Base-by-base conservation (phyloP, 2,888 invertebrate genomes). In the Sarcophaga rosellei region DNA sequence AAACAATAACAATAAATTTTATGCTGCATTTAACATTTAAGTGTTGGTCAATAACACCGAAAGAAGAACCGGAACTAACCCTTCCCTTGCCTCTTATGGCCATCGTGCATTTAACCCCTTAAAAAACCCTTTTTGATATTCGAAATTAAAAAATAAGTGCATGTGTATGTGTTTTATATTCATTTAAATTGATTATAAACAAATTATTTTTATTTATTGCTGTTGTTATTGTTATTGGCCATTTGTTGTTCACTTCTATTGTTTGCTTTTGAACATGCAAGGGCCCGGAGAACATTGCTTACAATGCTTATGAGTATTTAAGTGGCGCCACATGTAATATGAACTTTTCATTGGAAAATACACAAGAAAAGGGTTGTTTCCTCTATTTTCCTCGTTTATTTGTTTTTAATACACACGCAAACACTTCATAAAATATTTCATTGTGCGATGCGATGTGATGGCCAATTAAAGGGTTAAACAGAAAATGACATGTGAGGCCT, bases 391-490 rank as follows among this genome's bases (percentile, higher is more conserved):
- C 10, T 35, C 61, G 2, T 61, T 17, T 70, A 63, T 75, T 84
- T 76, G 45, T 65, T 81, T 78, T 47, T 35, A 23, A 0, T 35
- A 53, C 53, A 75, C 84, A 84, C 81, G 84, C 86, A 78, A 84
- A 85, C 81, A 82, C 79, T 86, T 74, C 69, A 85, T 87, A 74
- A 80, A 77, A 68, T 79, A 82, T 81, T 10, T 66, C 35, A 35
- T 35, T 35, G 35, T 35, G n/a, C n/a, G 35, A 35, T 35, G 10
- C 1, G 10, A 35, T 35, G 21, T 61, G 88, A 76, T 85, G 81
- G 88, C 79, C 87, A 88, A 86, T 88, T 86, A 88, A 86, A 78
- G 88, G 88, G 88, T 88, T 88, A 88, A 88, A 35, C 35, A 35
- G 8, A 10, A 35, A 35, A 87, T 83, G 81, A 68, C 74, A 81